These are phyloP conservation scores for Candoia aspera DNA, from an alignment of 2,113 vertebrate species.

Conservation along the genomic window DNA sequence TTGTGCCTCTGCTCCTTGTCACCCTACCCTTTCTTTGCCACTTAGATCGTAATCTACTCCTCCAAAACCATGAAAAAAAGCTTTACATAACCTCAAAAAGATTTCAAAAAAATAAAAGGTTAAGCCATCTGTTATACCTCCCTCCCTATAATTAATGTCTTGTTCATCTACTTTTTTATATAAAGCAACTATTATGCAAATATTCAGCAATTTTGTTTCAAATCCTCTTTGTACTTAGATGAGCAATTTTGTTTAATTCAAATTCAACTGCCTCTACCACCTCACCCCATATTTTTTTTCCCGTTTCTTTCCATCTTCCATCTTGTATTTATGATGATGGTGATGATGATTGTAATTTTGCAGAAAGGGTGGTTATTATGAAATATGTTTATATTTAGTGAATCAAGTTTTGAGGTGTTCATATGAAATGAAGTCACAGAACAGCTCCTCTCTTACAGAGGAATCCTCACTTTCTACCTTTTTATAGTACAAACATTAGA, in stretches of 20 bases:
- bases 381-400: neutral
- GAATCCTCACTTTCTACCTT: neutral
- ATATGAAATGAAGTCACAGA: neutral
- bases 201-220: constrained; percentile 78
- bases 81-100: constrained; percentile 41
- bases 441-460: neutral
- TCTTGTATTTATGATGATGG: neutral
- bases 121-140: constrained; percentile 73
- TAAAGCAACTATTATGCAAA: constrained; percentile 79
- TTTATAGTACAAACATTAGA: neutral
- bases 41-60: constrained; percentile 40
- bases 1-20: neutral
- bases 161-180: constrained; percentile 70
- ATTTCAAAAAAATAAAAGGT: constrained; percentile 14
- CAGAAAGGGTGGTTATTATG: constrained; percentile 28
- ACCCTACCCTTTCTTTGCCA: neutral
- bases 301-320: neutral
- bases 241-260: constrained; percentile 79
- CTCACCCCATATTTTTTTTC: constrained; percentile 2
- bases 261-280: constrained; percentile 69
- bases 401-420: constrained; percentile 25
- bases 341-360: constrained; percentile 52
- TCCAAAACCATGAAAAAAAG: constrained; percentile 37
- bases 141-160: constrained; percentile 76
- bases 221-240: constrained; percentile 78